A percentile compares a stretch with the other conserved stretches of the same genome.
These are phyloP conservation scores for Gymnorhina tibicen DNA, from an alignment of 2,113 vertebrate species.

Conservation along the genomic window DNA sequence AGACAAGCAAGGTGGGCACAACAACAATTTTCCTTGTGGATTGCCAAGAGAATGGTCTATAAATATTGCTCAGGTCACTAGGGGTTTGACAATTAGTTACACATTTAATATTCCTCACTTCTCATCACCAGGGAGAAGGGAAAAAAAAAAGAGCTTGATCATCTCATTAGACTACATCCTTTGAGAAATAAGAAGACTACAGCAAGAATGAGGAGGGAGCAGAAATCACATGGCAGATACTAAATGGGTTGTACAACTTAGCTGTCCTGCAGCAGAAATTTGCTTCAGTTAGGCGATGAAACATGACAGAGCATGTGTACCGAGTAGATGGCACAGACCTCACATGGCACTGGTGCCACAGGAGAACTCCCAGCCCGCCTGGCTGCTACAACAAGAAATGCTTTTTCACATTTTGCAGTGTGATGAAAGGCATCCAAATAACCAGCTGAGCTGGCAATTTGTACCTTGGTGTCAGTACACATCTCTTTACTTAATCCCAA, in stretches of 20 bases:
- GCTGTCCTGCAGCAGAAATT: background rate
- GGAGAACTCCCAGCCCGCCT: background rate
- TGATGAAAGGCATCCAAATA: background rate
- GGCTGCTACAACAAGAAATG: background rate
- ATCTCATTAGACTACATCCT: background rate
- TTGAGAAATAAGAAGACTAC: conserved; percentile 1
- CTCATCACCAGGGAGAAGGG: background rate
- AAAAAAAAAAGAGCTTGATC: background rate
- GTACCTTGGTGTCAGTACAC: background rate
- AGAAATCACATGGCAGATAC: background rate
- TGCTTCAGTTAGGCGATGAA: background rate
- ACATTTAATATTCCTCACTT: background rate
- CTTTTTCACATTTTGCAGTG: background rate
- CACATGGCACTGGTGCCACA: background rate
- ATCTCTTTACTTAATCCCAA: background rate
- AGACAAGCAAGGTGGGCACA: background rate
- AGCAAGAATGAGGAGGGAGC: background rate
- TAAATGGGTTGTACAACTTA: background rate
- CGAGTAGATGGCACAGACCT: background rate
- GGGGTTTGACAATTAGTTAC: conserved; percentile 23
- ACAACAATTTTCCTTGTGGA: background rate
- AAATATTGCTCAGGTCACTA: background rate
- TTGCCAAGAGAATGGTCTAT: background rate
- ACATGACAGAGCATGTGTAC: background rate
- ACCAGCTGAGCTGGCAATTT: background rate